Evolutionary conservation across 2,113 vertebrate species (phyloP).

Genomic region (Trogon melanurus): DNA sequence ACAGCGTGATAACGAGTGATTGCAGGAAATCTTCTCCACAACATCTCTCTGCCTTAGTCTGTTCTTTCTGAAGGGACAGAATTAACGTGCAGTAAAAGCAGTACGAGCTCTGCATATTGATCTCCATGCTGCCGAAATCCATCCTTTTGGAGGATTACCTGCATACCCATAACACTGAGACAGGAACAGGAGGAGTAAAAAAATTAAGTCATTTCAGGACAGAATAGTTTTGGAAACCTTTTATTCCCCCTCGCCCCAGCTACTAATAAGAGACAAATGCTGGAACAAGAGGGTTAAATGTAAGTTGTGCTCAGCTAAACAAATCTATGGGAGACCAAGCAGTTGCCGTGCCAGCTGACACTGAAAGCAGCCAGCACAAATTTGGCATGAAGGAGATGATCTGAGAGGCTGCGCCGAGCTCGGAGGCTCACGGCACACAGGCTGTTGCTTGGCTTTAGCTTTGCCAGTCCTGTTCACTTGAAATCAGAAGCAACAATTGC

Average conservation of each 20-base stretch:
- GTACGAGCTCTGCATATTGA: fast-evolving
- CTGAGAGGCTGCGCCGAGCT: conserved; percentile 14
- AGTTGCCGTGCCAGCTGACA: conserved; percentile 41
- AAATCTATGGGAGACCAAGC: conserved; percentile 23
- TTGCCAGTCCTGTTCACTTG: neutral
- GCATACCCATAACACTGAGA: too few species aligned
- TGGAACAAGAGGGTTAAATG: conserved; percentile 49
- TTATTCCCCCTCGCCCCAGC: fast-evolving
- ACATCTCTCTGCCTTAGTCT: neutral
- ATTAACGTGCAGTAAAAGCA: neutral
- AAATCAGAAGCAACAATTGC: neutral
- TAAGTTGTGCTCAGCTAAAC: conserved; percentile 20
- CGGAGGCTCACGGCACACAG: neutral
- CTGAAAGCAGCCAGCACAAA: neutral
- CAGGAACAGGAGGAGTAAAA: neutral
- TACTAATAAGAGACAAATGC: neutral
- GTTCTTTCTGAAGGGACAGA: neutral
- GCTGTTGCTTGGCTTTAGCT: neutral
- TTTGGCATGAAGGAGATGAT: neutral
- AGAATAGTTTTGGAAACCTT: neutral
- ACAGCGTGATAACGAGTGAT: neutral
- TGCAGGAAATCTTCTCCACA: neutral
- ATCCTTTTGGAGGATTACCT: neutral
- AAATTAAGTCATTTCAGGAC: neutral
- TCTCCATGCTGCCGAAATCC: neutral